A percentile compares a stretch with the other conserved stretches of the same genome.
Conservation (phyloP, 2,113 vertebrate genomes). For the Phalacrocorax carbo region DNA sequence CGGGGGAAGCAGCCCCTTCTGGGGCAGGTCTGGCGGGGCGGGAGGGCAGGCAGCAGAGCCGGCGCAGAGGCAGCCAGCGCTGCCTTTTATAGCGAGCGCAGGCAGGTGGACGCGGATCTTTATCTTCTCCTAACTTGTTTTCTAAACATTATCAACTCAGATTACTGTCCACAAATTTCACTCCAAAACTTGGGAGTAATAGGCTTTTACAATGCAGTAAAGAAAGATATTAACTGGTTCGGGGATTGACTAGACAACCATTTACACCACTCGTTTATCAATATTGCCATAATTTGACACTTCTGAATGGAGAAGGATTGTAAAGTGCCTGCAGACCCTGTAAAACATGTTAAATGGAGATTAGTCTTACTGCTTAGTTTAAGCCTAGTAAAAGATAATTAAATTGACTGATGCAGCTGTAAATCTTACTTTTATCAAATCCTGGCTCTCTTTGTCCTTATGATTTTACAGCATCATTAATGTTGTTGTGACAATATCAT, state of each 20-base stretch:
- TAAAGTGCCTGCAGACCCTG: constrained; percentile 73
- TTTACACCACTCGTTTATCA: constrained; percentile 75
- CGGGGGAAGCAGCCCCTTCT: rapidly evolving
- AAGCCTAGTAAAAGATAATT: constrained; percentile 80
- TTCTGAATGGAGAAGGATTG: constrained; percentile 74
- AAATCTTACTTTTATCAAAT: constrained; percentile 80
- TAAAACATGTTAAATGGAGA: constrained; percentile 73
- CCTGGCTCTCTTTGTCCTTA: constrained; percentile 58
- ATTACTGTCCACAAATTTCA: constrained; percentile 73
- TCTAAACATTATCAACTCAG: constrained; percentile 75
- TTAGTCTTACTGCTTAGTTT: constrained; percentile 74
- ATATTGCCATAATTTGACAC: constrained; percentile 81
- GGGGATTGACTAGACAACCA: constrained; percentile 60
- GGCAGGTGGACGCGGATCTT: neutral
- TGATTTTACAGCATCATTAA: constrained; percentile 81
- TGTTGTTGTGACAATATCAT: constrained; percentile 64
- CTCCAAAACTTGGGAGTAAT: constrained; percentile 72
- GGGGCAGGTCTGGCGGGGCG: neutral
- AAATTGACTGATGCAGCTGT: constrained; percentile 78
- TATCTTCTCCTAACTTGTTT: constrained; percentile 65
- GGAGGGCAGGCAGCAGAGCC: neutral
- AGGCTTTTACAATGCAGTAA: constrained; percentile 81
- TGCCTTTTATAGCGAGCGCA: rapidly evolving
- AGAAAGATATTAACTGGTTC: constrained; percentile 65
- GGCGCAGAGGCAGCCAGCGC: neutral